A percentile compares a stretch with the other conserved stretches of the same genome.
Evolutionary conservation across 1,140 invertebrate species (phyloP).

Genomic region (Neodiprion pinetum): DNA sequence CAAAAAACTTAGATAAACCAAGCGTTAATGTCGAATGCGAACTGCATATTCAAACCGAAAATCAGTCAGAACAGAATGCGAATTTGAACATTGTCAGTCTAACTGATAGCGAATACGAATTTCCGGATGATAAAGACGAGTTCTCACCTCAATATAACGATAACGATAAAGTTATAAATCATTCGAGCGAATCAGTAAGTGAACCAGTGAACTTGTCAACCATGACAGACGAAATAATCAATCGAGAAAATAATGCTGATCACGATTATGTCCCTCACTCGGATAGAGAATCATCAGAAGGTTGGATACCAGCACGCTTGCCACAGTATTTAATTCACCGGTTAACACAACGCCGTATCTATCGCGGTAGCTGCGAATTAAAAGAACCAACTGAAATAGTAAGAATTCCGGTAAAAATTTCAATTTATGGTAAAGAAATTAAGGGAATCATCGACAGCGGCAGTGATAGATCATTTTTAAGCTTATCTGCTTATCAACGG

Average conservation of each 20-base stretch:
- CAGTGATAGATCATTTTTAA: slow-evolving; percentile 27
- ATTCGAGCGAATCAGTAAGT: not conserved
- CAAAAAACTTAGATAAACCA: slow-evolving; percentile 17
- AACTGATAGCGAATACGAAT: slow-evolving; percentile 2
- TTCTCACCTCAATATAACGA: not conserved
- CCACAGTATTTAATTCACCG: slow-evolving; percentile 3
- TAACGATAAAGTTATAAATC: not conserved
- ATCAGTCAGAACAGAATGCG: not conserved
- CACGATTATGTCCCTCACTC: not conserved
- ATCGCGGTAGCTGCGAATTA: slow-evolving; percentile 3
- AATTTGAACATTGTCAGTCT: slow-evolving; percentile 1
- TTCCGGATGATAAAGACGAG: slow-evolving; percentile 17
- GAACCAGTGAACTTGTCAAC: not conserved
- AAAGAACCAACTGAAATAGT: slow-evolving; percentile 14
- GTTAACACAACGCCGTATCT: slow-evolving; percentile 18
- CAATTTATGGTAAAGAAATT: slow-evolving; percentile 25
- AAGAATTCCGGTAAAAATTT: slow-evolving; percentile 22
- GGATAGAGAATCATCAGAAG: not conserved
- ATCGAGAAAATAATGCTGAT: not conserved
- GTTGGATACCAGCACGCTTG: slow-evolving; percentile 15
- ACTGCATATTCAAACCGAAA: not conserved
- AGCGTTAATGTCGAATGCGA: not conserved
- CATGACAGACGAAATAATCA: not conserved
- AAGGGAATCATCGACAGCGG: slow-evolving; percentile 27
- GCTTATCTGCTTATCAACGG: slow-evolving; percentile 15